Evolutionary conservation across 2,888 invertebrate genomes (phyloP).

Genomic region (Acanthococcus lagerstroemiae): DNA sequence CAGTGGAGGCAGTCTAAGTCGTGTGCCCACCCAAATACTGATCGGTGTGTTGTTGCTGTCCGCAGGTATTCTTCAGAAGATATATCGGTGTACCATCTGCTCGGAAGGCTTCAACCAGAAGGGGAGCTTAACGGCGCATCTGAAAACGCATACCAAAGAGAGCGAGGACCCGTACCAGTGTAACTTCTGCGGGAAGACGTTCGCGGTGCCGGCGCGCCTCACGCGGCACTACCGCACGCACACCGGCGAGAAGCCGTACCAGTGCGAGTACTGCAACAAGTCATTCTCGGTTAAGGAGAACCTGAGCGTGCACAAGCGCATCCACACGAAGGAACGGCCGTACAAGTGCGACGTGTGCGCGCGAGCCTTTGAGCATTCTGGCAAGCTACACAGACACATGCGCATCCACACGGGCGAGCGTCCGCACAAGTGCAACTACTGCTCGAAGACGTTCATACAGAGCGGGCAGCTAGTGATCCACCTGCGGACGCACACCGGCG

Average conservation of each 20-base stretch:
- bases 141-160: slow-evolving; percentile 51
- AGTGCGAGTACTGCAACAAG: slow-evolving; percentile 85
- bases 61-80: slow-evolving; percentile 17
- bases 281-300: slow-evolving; percentile 89
- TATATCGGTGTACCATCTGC: slow-evolving; percentile 53
- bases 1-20: too few species aligned
- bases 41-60: too few species aligned
- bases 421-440: slow-evolving; percentile 78
- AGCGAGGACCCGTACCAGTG: slow-evolving; percentile 69
- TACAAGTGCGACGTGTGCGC: slow-evolving; percentile 82
- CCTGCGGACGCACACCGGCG: slow-evolving; percentile 79
- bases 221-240: slow-evolving; percentile 79
- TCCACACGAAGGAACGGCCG: slow-evolving; percentile 84
- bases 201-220: slow-evolving; percentile 78
- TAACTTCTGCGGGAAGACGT: slow-evolving; percentile 81
- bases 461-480: slow-evolving; percentile 85
- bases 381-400: slow-evolving; percentile 81
- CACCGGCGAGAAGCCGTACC: slow-evolving; percentile 81
- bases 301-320: slow-evolving; percentile 73
- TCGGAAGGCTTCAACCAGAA: slow-evolving; percentile 65
- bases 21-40: too few species aligned
- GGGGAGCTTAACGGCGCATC: slow-evolving; percentile 61
- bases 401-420: slow-evolving; percentile 83
- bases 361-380: slow-evolving; percentile 81
- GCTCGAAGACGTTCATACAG: slow-evolving; percentile 82